Evolutionary conservation across 2,888 invertebrate species (phyloP).

Genomic region (Hyppa rectilinea): DNA sequence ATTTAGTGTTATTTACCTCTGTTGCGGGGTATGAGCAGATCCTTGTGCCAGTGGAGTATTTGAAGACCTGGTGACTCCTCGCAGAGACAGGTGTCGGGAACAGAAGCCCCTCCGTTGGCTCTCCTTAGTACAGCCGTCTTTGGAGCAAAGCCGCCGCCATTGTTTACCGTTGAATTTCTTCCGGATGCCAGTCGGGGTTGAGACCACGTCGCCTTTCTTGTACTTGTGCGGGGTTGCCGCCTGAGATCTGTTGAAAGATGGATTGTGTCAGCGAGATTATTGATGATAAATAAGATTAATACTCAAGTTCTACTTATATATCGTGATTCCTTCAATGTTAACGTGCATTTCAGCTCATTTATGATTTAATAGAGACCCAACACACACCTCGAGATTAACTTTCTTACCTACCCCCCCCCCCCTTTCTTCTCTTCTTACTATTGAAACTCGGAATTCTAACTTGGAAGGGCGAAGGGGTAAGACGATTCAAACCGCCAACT

Average conservation of each 20-base stretch:
- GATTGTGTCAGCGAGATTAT: not conserved
- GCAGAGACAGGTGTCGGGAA: conserved; percentile 98
- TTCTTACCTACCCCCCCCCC: too few relatives aligned
- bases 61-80: conserved; percentile 91
- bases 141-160: conserved; percentile 99
- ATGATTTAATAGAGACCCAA: too few relatives aligned
- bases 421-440: too few relatives aligned
- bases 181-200: conserved; percentile 98
- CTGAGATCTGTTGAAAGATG: conserved; percentile 92
- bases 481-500: too few relatives aligned
- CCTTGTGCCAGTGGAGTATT: conserved; percentile 84
- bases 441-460: too few relatives aligned
- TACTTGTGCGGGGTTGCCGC: conserved; percentile 98
- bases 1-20: conserved; percentile 76
- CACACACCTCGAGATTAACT: too few relatives aligned
- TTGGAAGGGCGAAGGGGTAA: too few relatives aligned
- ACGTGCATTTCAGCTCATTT: too few relatives aligned
- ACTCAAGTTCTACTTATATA: too few relatives aligned
- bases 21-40: conserved; percentile 85
- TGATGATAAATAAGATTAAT: not conserved
- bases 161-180: conserved; percentile 99
- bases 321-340: too few relatives aligned
- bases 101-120: conserved; percentile 99
- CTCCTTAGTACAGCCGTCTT: conserved; percentile 97
- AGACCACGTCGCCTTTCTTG: conserved; percentile 99